A percentile compares a stretch with the other conserved stretches of the same genome.
These are phyloP conservation scores for Oryzaephilus surinamensis DNA, from an alignment of 1,140 invertebrate species.

Conservation along the genomic window DNA sequence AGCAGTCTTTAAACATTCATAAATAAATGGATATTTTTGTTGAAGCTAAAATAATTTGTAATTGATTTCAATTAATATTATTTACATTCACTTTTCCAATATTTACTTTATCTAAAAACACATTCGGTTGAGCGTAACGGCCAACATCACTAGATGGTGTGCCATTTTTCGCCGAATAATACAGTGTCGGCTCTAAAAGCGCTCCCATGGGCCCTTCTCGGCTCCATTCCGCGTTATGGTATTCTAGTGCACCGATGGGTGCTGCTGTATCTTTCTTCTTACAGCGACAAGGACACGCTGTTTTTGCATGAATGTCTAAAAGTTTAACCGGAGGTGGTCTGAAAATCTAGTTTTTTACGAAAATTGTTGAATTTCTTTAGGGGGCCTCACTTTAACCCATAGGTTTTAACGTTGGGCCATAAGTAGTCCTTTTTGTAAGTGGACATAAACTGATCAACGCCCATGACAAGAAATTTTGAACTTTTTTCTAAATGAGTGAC, in stretches of 20 bases:
- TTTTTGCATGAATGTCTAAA: not conserved
- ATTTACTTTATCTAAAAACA: slow-evolving; percentile 45
- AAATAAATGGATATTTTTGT: slow-evolving; percentile 47
- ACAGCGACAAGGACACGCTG: slow-evolving; percentile 13
- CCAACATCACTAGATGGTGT: slow-evolving; percentile 40
- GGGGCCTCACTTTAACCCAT: slow-evolving; percentile 32
- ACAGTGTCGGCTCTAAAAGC: slow-evolving; percentile 46
- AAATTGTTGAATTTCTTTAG: slow-evolving; percentile 1
- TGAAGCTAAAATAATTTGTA: slow-evolving; percentile 36
- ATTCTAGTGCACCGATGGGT: no score
- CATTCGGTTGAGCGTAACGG: slow-evolving; percentile 42
- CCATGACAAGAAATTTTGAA: no score
- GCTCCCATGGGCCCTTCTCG: slow-evolving; percentile 40
- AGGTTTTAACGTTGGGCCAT: slow-evolving; percentile 40
- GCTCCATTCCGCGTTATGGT: slow-evolving; percentile 33
- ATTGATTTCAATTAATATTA: not conserved
- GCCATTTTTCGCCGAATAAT: slow-evolving; percentile 39
- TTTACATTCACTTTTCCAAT: not conserved
- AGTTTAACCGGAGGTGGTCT: not conserved
- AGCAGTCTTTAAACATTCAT: slow-evolving; percentile 43
- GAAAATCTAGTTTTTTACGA: not conserved
- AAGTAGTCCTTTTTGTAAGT: slow-evolving; percentile 48
- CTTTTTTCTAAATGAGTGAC: no score
- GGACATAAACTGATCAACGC: slow-evolving; percentile 44
- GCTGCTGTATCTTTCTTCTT: slow-evolving; percentile 13